These are phyloP conservation scores for Hippocampus guttulatus DNA, from an alignment of 2,113 vertebrate genomes.

Conservation along the genomic window DNA sequence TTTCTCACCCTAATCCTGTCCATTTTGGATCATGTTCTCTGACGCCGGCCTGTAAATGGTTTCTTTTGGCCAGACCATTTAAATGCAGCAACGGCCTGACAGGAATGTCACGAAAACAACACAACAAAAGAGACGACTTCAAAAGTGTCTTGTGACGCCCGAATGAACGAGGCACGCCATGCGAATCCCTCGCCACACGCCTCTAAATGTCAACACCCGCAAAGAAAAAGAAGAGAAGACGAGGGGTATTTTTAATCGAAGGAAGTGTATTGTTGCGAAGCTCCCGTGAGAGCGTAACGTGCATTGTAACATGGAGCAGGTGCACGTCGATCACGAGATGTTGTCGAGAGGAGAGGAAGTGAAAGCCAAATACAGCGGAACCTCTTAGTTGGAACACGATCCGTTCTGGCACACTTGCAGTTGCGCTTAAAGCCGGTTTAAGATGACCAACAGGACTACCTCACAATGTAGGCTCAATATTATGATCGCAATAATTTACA, in stretches of 20 bases:
- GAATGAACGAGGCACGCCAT: constrained; percentile 27
- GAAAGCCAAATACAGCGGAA: constrained; percentile 22
- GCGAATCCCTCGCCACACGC: background rate
- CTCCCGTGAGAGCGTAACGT: constrained; percentile 53
- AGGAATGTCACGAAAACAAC: constrained; percentile 56
- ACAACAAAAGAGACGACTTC: constrained; percentile 47
- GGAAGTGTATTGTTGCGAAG: constrained; percentile 32
- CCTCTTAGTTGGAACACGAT: background rate
- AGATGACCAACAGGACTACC: background rate
- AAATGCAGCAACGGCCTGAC: constrained; percentile 46
- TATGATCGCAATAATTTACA: background rate
- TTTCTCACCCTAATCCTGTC: background rate
- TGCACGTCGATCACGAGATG: constrained; percentile 57
- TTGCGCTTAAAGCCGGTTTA: background rate
- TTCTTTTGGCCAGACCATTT: constrained; percentile 35
- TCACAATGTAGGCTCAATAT: background rate
- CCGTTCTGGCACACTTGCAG: background rate
- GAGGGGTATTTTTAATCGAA: background rate
- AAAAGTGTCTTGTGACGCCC: constrained; percentile 38
- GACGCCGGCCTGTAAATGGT: constrained; percentile 45
- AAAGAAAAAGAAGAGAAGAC: constrained; percentile 15
- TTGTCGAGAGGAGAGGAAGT: constrained; percentile 56
- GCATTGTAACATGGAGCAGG: constrained; percentile 63
- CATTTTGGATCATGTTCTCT: constrained; percentile 12
- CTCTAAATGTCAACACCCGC: constrained; percentile 8